phyloP scores from a whole-genome alignment of 2,113 vertebrate species.

The Neodon shergylaensis region DNA sequence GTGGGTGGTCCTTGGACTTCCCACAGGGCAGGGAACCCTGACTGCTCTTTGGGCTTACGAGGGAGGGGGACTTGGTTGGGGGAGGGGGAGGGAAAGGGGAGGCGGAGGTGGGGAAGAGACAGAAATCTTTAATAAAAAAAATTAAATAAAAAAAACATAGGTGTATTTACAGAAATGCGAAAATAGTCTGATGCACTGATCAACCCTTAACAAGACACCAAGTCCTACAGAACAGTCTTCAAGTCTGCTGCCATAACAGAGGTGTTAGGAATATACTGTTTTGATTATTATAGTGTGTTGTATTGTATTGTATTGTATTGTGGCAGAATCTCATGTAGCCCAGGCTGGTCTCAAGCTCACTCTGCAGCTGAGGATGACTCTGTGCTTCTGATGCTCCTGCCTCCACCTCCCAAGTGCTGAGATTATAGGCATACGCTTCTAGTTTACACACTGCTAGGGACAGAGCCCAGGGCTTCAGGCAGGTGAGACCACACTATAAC shows the following conservation, averaged over 20 bases:
- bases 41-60: no score
- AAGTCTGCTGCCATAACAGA: background rate
- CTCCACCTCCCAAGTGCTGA: background rate
- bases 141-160: background rate
- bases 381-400: background rate
- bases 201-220: no score
- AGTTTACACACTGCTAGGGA: background rate
- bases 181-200: fast-evolving
- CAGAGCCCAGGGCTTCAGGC: background rate
- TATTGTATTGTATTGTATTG: background rate
- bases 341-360: background rate
- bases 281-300: background rate
- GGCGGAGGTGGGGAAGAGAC: no score
- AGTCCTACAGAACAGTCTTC: background rate
- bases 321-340: no score
- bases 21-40: no score
- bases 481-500: background rate
- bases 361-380: background rate
- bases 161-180: background rate
- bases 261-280: background rate
- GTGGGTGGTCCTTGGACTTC: no score
- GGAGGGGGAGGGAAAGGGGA: no score
- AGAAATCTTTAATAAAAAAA: no score
- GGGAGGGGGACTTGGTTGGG: no score
- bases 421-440: no score